Percentiles rank a stretch among this genome's conserved stretches.
Evolutionary conservation across 2,888 invertebrate genomes (phyloP).

Genomic region (Melieria picta): DNA sequence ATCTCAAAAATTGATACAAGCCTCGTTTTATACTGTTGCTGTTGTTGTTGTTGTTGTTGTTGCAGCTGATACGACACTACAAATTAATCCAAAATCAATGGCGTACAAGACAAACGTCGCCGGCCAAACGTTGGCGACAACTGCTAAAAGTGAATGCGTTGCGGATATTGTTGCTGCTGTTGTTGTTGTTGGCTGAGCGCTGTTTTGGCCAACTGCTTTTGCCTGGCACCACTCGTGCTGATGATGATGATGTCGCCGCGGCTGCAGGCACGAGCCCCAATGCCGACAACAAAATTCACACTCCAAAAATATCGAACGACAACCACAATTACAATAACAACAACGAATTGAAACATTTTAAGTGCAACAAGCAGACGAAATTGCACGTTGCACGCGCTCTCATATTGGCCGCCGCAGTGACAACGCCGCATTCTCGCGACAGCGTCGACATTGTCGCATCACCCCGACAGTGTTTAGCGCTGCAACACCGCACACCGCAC

Average conservation of each 20-base stretch:
- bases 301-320: neutral
- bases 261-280: neutral
- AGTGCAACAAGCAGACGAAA: conserved; percentile 11
- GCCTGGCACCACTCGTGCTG: neutral
- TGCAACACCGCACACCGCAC: too few species aligned
- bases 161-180: conserved; percentile 12
- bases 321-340: conserved; percentile 18
- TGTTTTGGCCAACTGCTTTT: neutral
- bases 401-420: neutral
- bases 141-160: conserved; percentile 11
- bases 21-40: neutral
- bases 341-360: neutral
- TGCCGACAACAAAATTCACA: neutral
- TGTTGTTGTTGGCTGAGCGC: conserved; percentile 11
- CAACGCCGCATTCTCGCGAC: neutral
- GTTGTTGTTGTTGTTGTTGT: conserved; percentile 16
- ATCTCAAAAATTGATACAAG: neutral
- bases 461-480: conserved; percentile 10
- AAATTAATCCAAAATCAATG: conserved; percentile 61
- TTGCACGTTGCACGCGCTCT: neutral
- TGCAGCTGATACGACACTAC: conserved; percentile 26
- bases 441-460: conserved; percentile 12
- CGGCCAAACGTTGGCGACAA: conserved; percentile 17
- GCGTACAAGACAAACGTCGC: conserved; percentile 49
- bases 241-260: neutral